Evolutionary conservation across 2,888 invertebrate genomes (phyloP).

Genomic region (Pachydiplax longipennis): DNA sequence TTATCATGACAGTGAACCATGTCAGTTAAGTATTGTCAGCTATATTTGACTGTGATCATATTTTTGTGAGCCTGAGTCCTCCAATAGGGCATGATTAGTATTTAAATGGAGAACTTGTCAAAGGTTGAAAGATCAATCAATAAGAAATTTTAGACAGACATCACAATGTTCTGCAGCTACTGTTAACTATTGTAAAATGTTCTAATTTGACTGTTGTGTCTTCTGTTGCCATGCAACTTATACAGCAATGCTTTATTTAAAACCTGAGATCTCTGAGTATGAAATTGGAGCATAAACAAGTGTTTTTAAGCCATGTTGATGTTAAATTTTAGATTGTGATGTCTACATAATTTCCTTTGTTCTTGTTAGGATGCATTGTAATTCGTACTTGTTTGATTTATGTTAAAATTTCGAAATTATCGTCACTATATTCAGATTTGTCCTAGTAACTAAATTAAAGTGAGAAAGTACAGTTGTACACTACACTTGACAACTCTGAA

Average conservation of each 20-base stretch:
- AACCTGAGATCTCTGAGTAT: conserved; percentile 19
- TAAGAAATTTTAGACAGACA: conserved; percentile 26
- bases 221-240: conserved; percentile 27
- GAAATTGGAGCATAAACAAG: conserved; percentile 28
- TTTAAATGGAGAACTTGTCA: conserved; percentile 24
- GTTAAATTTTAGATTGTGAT: conserved; percentile 38
- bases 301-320: conserved; percentile 28
- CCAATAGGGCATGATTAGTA: conserved; percentile 33
- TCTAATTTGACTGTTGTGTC: conserved; percentile 31
- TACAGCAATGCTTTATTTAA: conserved; percentile 22
- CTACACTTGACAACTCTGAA: conserved; percentile 16
- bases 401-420: conserved; percentile 31
- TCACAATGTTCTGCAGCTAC: conserved; percentile 44
- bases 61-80: conserved; percentile 43
- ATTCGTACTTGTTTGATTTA: conserved; percentile 5
- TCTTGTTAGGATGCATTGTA: conserved; percentile 32
- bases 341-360: conserved; percentile 20
- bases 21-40: conserved; percentile 45
- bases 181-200: conserved; percentile 29
- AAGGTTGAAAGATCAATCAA: conserved; percentile 33
- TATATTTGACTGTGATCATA: conserved; percentile 45
- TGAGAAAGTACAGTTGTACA: not conserved
- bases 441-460: conserved; percentile 30
- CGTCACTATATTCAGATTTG: conserved; percentile 31
- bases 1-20: conserved; percentile 14